These are phyloP conservation scores for Eulacestoma nigropectus DNA, from an alignment of 2,113 vertebrate species.

Conservation along the genomic window DNA sequence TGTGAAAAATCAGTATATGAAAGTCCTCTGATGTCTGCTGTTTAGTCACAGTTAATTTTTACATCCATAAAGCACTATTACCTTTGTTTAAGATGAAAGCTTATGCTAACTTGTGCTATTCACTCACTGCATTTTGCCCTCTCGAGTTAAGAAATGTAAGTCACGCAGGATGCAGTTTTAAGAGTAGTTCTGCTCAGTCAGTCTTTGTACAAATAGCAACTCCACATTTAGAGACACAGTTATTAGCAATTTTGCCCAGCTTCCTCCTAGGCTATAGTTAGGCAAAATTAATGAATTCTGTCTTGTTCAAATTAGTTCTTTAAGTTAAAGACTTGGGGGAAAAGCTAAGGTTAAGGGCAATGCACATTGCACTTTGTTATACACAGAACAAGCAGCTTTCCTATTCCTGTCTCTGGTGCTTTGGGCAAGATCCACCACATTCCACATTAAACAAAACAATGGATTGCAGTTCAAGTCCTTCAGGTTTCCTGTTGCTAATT, in stretches of 20 bases:
- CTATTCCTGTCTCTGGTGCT: not conserved
- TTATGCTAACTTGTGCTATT: not conserved
- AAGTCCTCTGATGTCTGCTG: not conserved
- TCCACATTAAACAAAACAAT: slow-evolving; percentile 54
- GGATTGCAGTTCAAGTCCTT: slow-evolving; percentile 27
- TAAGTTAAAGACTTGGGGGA: slow-evolving; percentile 5
- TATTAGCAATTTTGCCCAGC: not conserved
- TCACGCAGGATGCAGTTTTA: not conserved
- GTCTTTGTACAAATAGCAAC: not conserved
- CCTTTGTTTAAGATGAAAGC: not conserved
- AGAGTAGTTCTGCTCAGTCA: not conserved
- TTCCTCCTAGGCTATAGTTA: slow-evolving; percentile 2
- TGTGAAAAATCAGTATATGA: not conserved
- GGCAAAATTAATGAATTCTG: slow-evolving; percentile 19
- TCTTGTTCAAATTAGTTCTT: slow-evolving; percentile 22
- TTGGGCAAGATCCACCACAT: slow-evolving; percentile 9
- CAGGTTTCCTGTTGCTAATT: slow-evolving; percentile 40
- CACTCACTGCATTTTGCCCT: not conserved
- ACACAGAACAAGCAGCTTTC: not conserved
- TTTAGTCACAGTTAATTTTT: not conserved
- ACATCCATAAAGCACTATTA: not conserved
- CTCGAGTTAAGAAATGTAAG: not conserved
- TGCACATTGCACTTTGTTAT: not conserved
- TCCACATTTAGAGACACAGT: not conserved
- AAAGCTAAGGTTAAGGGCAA: slow-evolving; percentile 23